Base-by-base conservation (phyloP, 2,888 invertebrate species). In the Zelleria hepariella region DNA sequence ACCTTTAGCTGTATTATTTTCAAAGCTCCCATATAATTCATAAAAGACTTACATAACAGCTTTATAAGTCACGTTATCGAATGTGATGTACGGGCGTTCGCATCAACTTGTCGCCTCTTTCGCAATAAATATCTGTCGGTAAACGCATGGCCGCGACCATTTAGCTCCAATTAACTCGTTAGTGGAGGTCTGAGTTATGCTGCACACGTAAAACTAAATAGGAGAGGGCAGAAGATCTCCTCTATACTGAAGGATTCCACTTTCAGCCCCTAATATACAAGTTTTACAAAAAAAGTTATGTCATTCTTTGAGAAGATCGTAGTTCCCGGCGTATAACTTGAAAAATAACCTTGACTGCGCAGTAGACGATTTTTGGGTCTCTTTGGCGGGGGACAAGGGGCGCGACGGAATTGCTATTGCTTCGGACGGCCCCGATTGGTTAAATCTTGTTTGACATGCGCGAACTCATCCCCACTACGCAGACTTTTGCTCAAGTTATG, bases 71-170 rank as follows among this genome's bases (percentile, higher is more conserved):
- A 42, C 32, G 1, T 42, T 15, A 15, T 42, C 15, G 32, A 42
- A 42, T 15, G 32, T 42, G 15, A 15, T 15, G 15, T 42, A 42
- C 32, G 1, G 10, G 32, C 4, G 4, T 42, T 67, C 67, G 66
- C 66, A 67, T 66, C 66, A 65, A 66, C 65, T 65, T 68, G 67
- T 68, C 66, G 63, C 52, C 53, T 51, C 51, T 48, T 53, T 21
- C 51, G 61, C 64, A 66, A 68, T 73, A 71, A 72, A 73, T 74
- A 71, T 63, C 68, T 66, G 65, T 62, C 63, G 61, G 60, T 57
- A 63, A 63, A 62, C 53, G 27, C 52, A n/a, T 48, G 18, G 24
- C 48, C 32, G 24, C 10, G 25, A 23, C n/a, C 23, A 5, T n/a
- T 53, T 53, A 53, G 15, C 53, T 53, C 53, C 53, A 53, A 53